Percentiles rank a stretch among this genome's conserved stretches.
These are phyloP conservation scores for Cyprinodon variegatus DNA, from an alignment of 2,113 vertebrate species.

Conservation along the genomic window DNA sequence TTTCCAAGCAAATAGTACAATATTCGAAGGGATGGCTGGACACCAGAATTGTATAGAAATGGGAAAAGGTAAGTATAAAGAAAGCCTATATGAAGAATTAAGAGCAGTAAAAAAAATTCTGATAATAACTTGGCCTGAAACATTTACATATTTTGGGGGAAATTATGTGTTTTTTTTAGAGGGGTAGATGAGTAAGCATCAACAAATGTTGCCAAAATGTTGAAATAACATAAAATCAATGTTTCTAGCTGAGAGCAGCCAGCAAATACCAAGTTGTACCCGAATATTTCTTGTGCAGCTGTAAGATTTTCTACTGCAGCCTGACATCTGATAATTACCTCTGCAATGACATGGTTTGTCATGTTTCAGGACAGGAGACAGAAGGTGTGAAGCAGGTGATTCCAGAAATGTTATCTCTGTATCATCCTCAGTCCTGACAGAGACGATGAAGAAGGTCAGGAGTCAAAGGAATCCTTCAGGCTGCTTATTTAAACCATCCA, in stretches of 20 bases:
- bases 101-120: too few species aligned
- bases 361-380: conserved; percentile 29
- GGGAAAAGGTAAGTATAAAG: too few species aligned
- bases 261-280: conserved; percentile 7
- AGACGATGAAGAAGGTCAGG: conserved; percentile 21
- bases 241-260: conserved; percentile 34
- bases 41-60: not conserved
- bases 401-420: conserved; percentile 23
- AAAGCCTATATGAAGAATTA: too few species aligned
- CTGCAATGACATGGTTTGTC: conserved; percentile 37
- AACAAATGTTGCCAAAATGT: not conserved
- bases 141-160: not conserved
- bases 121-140: too few species aligned
- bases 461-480: conserved; percentile 31
- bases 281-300: conserved; percentile 15
- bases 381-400: conserved; percentile 12
- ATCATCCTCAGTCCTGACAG: conserved; percentile 19
- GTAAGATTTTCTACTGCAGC: conserved; percentile 29
- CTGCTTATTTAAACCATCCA: not conserved
- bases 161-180: not conserved
- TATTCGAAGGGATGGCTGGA: not conserved
- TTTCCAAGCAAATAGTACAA: not conserved
- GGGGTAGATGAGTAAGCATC: too few species aligned
- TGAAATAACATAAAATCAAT: conserved; percentile 32
- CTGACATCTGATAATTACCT: conserved; percentile 46